Evolutionary conservation across 1,140 invertebrate species (phyloP).

Genomic region (Chironomus striatipennis): DNA sequence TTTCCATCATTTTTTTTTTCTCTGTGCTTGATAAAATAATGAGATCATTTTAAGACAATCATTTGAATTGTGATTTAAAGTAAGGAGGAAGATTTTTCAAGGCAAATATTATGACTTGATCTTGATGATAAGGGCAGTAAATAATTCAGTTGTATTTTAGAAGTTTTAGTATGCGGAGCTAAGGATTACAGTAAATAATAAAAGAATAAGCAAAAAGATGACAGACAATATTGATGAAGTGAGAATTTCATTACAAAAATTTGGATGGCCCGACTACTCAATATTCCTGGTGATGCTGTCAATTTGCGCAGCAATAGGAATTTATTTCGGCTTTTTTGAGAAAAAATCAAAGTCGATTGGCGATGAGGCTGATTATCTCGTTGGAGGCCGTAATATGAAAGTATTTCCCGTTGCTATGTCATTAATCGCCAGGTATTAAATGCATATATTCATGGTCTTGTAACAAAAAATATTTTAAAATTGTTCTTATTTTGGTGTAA

Average conservation of each 20-base stretch:
- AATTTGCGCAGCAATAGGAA: slow-evolving; percentile 55
- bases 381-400: slow-evolving; percentile 70
- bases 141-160: not conserved
- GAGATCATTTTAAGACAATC: not conserved
- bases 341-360: slow-evolving; percentile 45
- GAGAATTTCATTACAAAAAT: slow-evolving; percentile 47
- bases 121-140: not conserved
- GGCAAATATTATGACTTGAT: too few species aligned
- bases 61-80: not conserved
- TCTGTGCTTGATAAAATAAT: not conserved
- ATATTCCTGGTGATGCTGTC: slow-evolving; percentile 63
- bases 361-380: slow-evolving; percentile 58
- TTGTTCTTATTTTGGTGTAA: not conserved
- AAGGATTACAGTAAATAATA: too few species aligned
- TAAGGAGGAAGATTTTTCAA: too few species aligned
- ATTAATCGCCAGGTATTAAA: slow-evolving; percentile 57
- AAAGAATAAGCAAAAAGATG: not conserved
- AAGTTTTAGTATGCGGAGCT: not conserved
- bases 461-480: not conserved
- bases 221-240: slow-evolving; percentile 42
- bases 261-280: slow-evolving; percentile 56
- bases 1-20: not conserved
- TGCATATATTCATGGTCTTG: not conserved
- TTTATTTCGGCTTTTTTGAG: slow-evolving; percentile 63
- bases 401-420: slow-evolving; percentile 67